Base-by-base conservation (phyloP, 2,797 vertebrate genomes). In the Manis crassicaudata region DNA sequence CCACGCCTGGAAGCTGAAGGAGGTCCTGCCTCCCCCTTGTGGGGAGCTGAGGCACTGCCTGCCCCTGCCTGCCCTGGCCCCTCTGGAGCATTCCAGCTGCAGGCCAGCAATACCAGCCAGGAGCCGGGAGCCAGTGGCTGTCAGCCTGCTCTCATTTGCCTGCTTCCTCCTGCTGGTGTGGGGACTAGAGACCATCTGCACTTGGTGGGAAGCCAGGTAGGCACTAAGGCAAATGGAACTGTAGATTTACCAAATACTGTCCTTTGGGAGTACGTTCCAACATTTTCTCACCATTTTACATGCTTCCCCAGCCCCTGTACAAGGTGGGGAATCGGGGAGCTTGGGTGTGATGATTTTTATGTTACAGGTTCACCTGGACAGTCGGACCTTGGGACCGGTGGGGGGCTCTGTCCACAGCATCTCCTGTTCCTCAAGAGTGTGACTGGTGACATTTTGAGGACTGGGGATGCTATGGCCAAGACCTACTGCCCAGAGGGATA, bases 201-300 rank as follows among this genome's bases (percentile, higher is more conserved):
- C 58, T 14, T 65, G 6, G 2, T 32, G 43, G 90, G 60, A 84
- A 91, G 35, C 58, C 97, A 95, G 93, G 97, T 97, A 75, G 54
- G 96, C 70, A 23, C 18, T 25, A 37, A 56, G 21, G 86, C 56
- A 46, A 10, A 17, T 29, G 35, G 73, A 12, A 21, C 72, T 65
- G 9, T 52, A 58, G n/a, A 0, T 37, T 32, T 63, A 27, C 32
- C 20, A 70, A 27, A 37, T 40, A 35, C 10, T 27, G 2, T 43
- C 11, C 13, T 90, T 29, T 16, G 20, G 35, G 29, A 29, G 29
- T 62, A 2, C 17, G 5, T 35, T 50, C 43, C 50, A n/a, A 18
- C 29, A 2, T 63, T 84, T 72, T 20, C 6, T 72, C 35, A n/a
- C 40, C 13, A 9, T 77, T 32, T 82, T 43, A n/a, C 2, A 9